Evolutionary conservation across 92 coral and sea anemone genomes (phyloP).

Genomic region (Galaxea fascicularis): DNA sequence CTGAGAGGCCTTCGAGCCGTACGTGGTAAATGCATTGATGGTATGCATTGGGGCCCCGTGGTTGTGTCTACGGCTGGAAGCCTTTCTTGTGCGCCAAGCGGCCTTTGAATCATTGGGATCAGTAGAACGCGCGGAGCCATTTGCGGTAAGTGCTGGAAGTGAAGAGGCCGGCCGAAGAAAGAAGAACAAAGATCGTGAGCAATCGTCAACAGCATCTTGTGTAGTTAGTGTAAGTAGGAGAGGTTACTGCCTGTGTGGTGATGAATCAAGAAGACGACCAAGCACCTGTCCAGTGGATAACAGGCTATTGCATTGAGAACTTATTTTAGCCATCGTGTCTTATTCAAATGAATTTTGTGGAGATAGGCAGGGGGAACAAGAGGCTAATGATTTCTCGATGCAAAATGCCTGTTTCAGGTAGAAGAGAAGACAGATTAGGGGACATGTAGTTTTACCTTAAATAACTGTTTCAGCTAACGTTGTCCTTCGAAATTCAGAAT

Average conservation of each 20-base stretch:
- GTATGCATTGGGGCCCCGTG: no score
- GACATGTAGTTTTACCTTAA: background rate
- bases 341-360: no score
- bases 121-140: background rate
- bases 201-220: background rate
- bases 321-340: no score
- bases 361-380: background rate
- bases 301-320: background rate
- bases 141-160: background rate
- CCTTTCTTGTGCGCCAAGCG: background rate
- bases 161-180: slow-evolving; percentile 1
- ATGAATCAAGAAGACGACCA: background rate
- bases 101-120: background rate
- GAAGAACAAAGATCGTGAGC: background rate
- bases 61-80: background rate
- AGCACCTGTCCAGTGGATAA: background rate
- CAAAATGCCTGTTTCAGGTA: background rate
- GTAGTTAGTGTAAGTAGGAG: background rate
- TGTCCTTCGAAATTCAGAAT: background rate
- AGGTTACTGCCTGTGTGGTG: background rate
- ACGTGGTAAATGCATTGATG: no score
- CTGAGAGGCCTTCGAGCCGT: no score
- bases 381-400: background rate
- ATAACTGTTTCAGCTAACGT: background rate
- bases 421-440: background rate